phyloP scores from a whole-genome alignment of 2,113 vertebrate species.

The Myiozetetes cayanensis region DNA sequence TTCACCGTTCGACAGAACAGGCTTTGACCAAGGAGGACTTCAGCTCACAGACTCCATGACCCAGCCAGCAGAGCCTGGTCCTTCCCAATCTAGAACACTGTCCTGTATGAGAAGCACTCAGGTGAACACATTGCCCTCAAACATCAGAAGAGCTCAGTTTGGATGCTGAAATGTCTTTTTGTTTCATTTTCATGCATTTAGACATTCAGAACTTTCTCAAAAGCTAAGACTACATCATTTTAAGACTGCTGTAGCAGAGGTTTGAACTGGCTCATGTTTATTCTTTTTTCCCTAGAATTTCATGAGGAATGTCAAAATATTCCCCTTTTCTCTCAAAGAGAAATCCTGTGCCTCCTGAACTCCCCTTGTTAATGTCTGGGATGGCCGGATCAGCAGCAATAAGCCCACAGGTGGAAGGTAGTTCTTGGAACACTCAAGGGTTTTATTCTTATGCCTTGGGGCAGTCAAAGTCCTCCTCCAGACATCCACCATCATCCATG shows the following conservation, averaged over 20 bases:
- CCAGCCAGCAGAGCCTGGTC: fast-evolving
- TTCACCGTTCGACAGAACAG: neutral
- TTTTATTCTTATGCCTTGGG: neutral
- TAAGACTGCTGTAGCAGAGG: fast-evolving
- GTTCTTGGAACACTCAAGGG: neutral
- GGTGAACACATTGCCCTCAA: neutral
- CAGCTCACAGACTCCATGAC: neutral
- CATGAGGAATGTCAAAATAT: neutral
- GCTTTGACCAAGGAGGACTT: neutral
- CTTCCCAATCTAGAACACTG: neutral
- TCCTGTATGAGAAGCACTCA: fast-evolving
- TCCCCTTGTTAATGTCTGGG: neutral
- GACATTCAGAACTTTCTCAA: neutral
- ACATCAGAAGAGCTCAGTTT: fast-evolving
- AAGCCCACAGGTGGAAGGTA: neutral
- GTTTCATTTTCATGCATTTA: neutral
- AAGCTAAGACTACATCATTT: neutral
- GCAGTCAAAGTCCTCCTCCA: neutral
- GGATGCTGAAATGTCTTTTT: neutral
- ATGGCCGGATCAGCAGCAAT: neutral
- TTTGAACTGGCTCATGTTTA: neutral
- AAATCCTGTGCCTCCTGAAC: neutral
- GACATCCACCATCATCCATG: fast-evolving
- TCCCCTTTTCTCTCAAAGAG: neutral
- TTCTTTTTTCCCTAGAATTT: neutral